Base-by-base conservation (phyloP, 2,888 invertebrate species). In the Coelinius sp. region DNA sequence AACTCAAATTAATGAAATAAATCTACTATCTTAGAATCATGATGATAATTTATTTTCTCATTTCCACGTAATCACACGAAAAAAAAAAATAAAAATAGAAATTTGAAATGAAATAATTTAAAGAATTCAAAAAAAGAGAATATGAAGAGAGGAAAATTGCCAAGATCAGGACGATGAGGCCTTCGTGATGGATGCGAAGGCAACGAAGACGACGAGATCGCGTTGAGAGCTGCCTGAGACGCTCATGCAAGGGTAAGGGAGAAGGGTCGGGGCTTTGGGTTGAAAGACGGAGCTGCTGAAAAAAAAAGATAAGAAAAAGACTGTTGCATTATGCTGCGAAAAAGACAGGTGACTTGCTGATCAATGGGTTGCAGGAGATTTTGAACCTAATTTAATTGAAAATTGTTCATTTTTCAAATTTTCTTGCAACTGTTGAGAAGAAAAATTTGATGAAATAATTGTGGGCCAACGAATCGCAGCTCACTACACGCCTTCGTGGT, bases 261-360 rank as follows among this genome's bases (percentile, higher is more conserved):
- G 85, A 91, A 91, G 73, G 91, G 91, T 86, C 90, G 88, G 79
- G 90, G 91, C 88, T 90, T 90, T 80, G 90, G 88, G 89, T 91
- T 91, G 89, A 90, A 91, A 86, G 90, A 89, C 86, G 89, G 88
- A 88, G 90, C 91, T 91, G 91, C 89, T 91, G 90, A 87, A 85
- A 88, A 83, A 88, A 91, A 88, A 85, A 87, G 86, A 83, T 80
- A 81, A 81, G 76, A 82, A 81, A 84, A 84, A 69, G 67, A 38
- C 22, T 20, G 27, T 44, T 66, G 66, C 49, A 66, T 49, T 75
- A 70, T 77, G 73, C 73, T 77, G 73, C 73, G 66, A 62, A 25
- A 65, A 71, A 68, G 76, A 71, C 68, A 46, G 74, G 75, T 17
- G 35, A 52, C 27, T 7, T 10, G 12, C 17, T 56, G 17, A 25